These are phyloP conservation scores for Nylanderia fulva DNA, from an alignment of 1,140 invertebrate species.

Conservation along the genomic window DNA sequence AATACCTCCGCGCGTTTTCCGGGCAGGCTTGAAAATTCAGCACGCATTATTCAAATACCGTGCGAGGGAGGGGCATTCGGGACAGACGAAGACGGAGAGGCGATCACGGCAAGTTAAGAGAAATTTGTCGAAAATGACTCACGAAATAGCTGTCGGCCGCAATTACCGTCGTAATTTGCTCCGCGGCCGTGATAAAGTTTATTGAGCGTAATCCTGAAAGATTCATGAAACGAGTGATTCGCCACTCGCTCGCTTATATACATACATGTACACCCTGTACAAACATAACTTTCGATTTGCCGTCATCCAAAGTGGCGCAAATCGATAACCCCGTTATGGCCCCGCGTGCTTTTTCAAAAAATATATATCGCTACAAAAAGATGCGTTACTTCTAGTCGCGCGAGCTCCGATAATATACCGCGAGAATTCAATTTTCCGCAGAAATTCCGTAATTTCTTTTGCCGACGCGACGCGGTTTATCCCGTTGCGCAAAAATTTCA, in stretches of 20 bases:
- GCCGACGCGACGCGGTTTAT: background rate
- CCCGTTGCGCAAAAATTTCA: constrained; percentile 8
- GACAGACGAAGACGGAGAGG: constrained; percentile 59
- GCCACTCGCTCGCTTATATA: constrained; percentile 41
- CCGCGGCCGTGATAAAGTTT: constrained; percentile 67
- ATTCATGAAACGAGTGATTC: constrained; percentile 68
- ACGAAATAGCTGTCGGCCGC: constrained; percentile 65
- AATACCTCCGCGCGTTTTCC: constrained; percentile 22
- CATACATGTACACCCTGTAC: constrained; percentile 21
- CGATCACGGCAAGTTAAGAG: constrained; percentile 57
- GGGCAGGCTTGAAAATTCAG: constrained; percentile 52
- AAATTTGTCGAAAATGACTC: constrained; percentile 65
- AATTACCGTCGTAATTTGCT: constrained; percentile 63
- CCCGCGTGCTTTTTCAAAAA: background rate
- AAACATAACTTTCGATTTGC: constrained; percentile 42
- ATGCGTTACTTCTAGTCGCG: background rate
- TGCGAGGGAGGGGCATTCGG: constrained; percentile 31
- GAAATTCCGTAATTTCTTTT: constrained; percentile 23
- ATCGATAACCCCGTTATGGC: constrained; percentile 8
- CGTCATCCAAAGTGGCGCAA: constrained; percentile 8
- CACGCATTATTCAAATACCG: constrained; percentile 51
- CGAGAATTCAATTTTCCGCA: constrained; percentile 36
- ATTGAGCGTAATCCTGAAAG: constrained; percentile 69
- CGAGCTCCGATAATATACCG: background rate
- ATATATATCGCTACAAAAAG: constrained; percentile 22